These are phyloP conservation scores for Bombus sibiricus DNA, from an alignment of 1,140 invertebrate species.

Conservation along the genomic window DNA sequence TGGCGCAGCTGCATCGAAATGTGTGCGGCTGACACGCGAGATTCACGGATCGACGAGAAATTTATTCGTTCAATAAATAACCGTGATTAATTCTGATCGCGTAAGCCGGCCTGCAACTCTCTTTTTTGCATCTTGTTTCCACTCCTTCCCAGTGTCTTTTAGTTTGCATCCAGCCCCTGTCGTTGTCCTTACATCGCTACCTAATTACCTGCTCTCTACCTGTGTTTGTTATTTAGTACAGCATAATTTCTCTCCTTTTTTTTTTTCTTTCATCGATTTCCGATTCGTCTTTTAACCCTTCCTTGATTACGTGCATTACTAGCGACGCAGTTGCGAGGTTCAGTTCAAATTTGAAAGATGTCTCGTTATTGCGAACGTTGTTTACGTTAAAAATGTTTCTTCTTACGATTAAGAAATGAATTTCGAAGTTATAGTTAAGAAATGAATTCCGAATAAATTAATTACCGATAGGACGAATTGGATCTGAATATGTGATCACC, in stretches of 20 bases:
- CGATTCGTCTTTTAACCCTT: not conserved
- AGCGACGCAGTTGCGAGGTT: not conserved
- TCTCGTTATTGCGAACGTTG: not conserved
- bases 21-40: constrained; percentile 30
- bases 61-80: constrained; percentile 67
- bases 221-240: constrained; percentile 23
- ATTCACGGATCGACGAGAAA: constrained; percentile 55
- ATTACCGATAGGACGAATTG: not conserved
- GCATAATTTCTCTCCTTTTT: not conserved
- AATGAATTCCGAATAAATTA: not conserved
- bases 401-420: not conserved
- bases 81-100: constrained; percentile 66
- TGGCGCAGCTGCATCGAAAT: constrained; percentile 53
- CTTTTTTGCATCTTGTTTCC: not conserved
- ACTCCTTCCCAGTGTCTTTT: not conserved
- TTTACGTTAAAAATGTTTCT: not conserved
- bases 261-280: constrained; percentile 10
- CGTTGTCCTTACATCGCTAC: constrained; percentile 47
- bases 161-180: constrained; percentile 16
- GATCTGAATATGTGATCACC: not conserved
- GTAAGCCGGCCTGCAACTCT: constrained; percentile 42
- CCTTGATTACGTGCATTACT: not conserved
- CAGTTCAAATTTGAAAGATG: not conserved
- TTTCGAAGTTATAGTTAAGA: too few species aligned
- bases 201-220: constrained; percentile 47